These are phyloP conservation scores for Arctocebus calabarensis DNA, from an alignment of 2,797 vertebrate species.

Conservation along the genomic window DNA sequence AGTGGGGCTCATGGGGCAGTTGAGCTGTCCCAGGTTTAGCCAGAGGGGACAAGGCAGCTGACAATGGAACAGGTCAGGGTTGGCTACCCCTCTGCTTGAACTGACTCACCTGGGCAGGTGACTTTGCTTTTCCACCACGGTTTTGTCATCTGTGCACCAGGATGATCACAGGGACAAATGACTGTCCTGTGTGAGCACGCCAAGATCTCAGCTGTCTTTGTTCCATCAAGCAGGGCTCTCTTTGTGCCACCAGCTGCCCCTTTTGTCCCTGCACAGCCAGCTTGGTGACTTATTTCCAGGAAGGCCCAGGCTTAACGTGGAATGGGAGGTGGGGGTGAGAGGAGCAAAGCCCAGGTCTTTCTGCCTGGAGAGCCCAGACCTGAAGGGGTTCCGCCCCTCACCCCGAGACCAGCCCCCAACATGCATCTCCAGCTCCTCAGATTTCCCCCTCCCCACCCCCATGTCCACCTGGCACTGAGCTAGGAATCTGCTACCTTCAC, in stretches of 20 bases:
- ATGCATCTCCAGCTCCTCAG: neutral
- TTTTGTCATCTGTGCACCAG: neutral
- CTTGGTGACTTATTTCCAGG: neutral
- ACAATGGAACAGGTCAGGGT: rapidly evolving
- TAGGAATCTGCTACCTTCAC: neutral
- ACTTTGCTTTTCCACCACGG: neutral
- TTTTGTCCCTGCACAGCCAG: neutral
- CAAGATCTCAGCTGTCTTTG: neutral
- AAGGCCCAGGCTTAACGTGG: neutral
- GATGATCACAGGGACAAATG: no score
- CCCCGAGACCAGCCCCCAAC: neutral
- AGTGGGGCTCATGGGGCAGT: neutral
- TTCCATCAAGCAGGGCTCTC: neutral
- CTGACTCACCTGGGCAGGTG: neutral
- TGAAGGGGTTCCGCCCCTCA: neutral
- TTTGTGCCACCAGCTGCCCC: neutral
- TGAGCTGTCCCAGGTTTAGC: neutral
- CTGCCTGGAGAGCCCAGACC: neutral
- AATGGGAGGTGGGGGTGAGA: neutral
- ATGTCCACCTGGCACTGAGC: neutral
- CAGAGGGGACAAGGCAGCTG: neutral
- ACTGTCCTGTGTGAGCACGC: neutral
- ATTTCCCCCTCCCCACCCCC: no score
- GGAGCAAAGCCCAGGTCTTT: neutral
- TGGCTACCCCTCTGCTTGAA: neutral